Conservation (phyloP, 64 coral and sea anemone genomes). For the Actinia tenebrosa region DNA sequence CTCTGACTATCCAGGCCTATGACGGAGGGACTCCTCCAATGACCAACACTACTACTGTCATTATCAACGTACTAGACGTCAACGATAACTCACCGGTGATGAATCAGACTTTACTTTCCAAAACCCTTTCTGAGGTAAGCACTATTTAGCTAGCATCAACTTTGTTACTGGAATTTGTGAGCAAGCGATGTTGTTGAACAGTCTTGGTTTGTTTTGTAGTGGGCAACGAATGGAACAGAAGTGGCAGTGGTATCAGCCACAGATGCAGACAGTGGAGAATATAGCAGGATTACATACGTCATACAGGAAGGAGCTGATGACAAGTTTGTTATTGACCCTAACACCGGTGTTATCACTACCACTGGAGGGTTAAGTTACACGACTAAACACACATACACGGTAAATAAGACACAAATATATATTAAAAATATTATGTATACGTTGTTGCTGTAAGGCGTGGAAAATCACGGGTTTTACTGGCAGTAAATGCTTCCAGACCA, state of each 20-base stretch:
- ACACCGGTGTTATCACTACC: conserved; percentile 59
- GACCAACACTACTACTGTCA: conserved; percentile 28
- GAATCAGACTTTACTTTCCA: not conserved
- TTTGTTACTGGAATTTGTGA: not conserved
- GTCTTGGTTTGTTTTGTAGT: conserved; percentile 24
- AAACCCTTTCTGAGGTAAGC: not conserved
- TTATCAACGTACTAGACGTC: conserved; percentile 55
- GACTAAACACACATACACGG: conserved; percentile 13
- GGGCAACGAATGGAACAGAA: conserved; percentile 33
- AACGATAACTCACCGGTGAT: conserved; percentile 73
- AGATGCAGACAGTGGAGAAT: conserved; percentile 40
- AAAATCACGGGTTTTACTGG: no score
- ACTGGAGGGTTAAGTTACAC: conserved; percentile 22
- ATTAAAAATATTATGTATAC: no score
- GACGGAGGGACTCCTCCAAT: conserved; percentile 56
- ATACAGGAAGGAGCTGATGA: conserved; percentile 48
- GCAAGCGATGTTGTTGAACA: not conserved
- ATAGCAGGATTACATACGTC: conserved; percentile 45
- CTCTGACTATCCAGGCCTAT: conserved; percentile 59
- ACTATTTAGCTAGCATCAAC: not conserved
- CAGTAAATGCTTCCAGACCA: no score
- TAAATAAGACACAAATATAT: not conserved
- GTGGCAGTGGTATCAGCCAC: conserved; percentile 47
- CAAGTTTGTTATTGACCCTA: conserved; percentile 58
- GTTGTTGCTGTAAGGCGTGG: no score